These are phyloP conservation scores for Noctua comes DNA, from an alignment of 2,888 invertebrate genomes.

Conservation along the genomic window DNA sequence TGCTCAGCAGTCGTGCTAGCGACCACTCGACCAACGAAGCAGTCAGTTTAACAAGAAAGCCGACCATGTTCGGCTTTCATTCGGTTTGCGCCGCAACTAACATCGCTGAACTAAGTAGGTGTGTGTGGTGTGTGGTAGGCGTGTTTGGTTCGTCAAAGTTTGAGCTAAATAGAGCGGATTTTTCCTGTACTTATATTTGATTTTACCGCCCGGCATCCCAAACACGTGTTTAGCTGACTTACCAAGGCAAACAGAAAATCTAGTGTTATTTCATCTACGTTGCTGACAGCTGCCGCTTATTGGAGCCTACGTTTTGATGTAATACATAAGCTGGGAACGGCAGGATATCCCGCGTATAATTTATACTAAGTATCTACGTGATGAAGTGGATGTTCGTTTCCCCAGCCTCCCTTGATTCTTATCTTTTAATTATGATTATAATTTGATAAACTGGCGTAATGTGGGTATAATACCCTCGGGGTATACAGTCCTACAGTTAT, in stretches of 20 bases:
- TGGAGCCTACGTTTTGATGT: slow-evolving; percentile 3
- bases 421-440: slow-evolving; percentile 48
- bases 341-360: slow-evolving; percentile 14
- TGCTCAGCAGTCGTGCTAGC: too few relatives aligned
- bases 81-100: too few relatives aligned
- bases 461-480: background rate
- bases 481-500: background rate
- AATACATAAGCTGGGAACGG: background rate
- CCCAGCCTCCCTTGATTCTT: slow-evolving; percentile 14
- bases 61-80: background rate
- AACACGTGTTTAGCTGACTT: too few relatives aligned
- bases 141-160: too few relatives aligned
- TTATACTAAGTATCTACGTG: slow-evolving; percentile 24
- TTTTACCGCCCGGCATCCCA: too few relatives aligned
- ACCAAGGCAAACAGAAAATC: background rate
- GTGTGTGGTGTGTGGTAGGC: too few relatives aligned
- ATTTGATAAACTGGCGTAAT: slow-evolving; percentile 40
- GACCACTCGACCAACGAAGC: background rate
- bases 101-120: too few relatives aligned
- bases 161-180: background rate
- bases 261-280: background rate
- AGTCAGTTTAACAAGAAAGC: too few relatives aligned
- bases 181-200: background rate
- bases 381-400: slow-evolving; percentile 9
- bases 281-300: background rate